Conservation (phyloP, 2,888 invertebrate genomes). For the Himalopsyche anomala region DNA sequence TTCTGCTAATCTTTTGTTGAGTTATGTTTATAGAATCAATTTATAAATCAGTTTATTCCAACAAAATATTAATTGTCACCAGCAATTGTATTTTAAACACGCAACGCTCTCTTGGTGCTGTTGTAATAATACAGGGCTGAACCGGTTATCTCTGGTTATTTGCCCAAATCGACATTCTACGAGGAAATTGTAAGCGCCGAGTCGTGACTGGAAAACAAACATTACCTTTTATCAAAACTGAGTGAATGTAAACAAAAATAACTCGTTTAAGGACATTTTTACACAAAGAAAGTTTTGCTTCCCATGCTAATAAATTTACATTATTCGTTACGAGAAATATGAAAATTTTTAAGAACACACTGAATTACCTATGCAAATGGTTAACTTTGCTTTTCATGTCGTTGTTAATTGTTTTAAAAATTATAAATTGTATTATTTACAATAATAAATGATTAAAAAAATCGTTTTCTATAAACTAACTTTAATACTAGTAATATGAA, state of each 20-base stretch:
- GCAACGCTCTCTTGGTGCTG: neutral
- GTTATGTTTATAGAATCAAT: too few relatives aligned
- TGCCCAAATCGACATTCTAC: neutral
- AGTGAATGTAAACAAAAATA: constrained; percentile 12
- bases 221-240: constrained; percentile 30
- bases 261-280: neutral
- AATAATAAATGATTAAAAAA: too few relatives aligned
- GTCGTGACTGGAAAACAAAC: constrained; percentile 18
- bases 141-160: constrained; percentile 2
- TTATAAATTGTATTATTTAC: too few relatives aligned
- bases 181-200: neutral
- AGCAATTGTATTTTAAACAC: neutral
- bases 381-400: too few relatives aligned
- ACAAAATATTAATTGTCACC: too few relatives aligned
- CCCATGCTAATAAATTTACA: neutral
- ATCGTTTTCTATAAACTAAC: too few relatives aligned
- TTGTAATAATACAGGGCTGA: neutral
- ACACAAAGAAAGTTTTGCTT: neutral
- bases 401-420: too few relatives aligned
- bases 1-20: too few relatives aligned
- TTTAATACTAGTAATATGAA: too few relatives aligned
- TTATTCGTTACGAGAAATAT: neutral
- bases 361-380: too few relatives aligned
- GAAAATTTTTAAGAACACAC: neutral
- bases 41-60: too few relatives aligned